phyloP scores from a whole-genome alignment of 2,888 invertebrate genomes.

The Helobdella robusta region DNA sequence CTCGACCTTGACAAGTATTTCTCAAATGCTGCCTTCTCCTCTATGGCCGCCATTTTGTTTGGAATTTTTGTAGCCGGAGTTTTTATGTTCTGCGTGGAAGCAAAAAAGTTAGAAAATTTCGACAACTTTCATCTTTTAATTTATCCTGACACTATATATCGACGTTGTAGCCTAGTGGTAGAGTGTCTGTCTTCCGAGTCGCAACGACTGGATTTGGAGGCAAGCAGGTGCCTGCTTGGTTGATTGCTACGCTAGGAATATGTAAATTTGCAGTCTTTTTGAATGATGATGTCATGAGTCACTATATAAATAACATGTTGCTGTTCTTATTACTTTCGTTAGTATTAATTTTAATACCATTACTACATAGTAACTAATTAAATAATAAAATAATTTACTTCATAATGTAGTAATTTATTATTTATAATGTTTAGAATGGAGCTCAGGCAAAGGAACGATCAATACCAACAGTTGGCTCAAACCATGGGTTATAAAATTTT shows the following conservation, averaged over 20 bases:
- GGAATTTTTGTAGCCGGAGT: not conserved
- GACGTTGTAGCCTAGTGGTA: no score
- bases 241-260: no score
- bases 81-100: slow-evolving; percentile 12
- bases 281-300: no score
- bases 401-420: not conserved
- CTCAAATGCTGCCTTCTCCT: not conserved
- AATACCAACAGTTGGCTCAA: not conserved
- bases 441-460: slow-evolving; percentile 8
- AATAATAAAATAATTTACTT: not conserved
- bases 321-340: slow-evolving; percentile 8
- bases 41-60: not conserved
- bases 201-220: no score
- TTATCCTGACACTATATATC: no score
- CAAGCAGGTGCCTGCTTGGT: no score
- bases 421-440: not conserved
- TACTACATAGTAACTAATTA: not conserved
- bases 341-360: not conserved
- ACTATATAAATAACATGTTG: no score
- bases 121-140: no score
- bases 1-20: not conserved
- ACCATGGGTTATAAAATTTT: not conserved
- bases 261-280: no score
- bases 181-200: no score
- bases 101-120: slow-evolving; percentile 12